Evolutionary conservation across 1,140 invertebrate species (phyloP).

Genomic region (Dendrolimus kikuchii): DNA sequence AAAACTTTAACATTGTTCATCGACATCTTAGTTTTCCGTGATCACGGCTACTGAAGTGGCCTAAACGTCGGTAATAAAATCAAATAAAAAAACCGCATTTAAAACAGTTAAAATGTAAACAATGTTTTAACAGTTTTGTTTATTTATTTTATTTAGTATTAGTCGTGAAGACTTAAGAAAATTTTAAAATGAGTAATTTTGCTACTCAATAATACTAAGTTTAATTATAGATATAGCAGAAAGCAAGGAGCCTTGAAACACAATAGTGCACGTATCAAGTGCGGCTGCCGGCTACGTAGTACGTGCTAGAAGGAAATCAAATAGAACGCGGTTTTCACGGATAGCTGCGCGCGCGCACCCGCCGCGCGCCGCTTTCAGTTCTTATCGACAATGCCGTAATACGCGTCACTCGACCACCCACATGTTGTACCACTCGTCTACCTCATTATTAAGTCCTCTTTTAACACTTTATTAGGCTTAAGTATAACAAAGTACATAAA

Average conservation of each 20-base stretch:
- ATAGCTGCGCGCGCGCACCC: constrained; percentile 9
- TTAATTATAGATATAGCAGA: background rate
- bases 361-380: constrained; percentile 8
- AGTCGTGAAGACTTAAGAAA: too few species aligned
- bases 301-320: constrained; percentile 7
- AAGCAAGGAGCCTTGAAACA: constrained; percentile 3
- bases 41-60: too few species aligned
- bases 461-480: too few species aligned
- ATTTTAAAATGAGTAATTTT: background rate
- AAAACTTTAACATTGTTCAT: too few species aligned
- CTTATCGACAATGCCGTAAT: background rate
- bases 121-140: too few species aligned
- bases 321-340: constrained; percentile 10
- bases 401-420: background rate
- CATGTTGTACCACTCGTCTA: background rate
- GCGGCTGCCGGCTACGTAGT: background rate
- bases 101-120: too few species aligned
- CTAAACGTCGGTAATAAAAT: too few species aligned
- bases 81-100: too few species aligned
- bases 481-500: too few species aligned
- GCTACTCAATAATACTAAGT: background rate
- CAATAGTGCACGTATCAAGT: constrained; percentile 1
- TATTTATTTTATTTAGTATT: too few species aligned
- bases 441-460: background rate
- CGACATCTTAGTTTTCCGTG: too few species aligned